These are phyloP conservation scores for Antheraea assamensis DNA, from an alignment of 2,888 invertebrate genomes.

Conservation along the genomic window DNA sequence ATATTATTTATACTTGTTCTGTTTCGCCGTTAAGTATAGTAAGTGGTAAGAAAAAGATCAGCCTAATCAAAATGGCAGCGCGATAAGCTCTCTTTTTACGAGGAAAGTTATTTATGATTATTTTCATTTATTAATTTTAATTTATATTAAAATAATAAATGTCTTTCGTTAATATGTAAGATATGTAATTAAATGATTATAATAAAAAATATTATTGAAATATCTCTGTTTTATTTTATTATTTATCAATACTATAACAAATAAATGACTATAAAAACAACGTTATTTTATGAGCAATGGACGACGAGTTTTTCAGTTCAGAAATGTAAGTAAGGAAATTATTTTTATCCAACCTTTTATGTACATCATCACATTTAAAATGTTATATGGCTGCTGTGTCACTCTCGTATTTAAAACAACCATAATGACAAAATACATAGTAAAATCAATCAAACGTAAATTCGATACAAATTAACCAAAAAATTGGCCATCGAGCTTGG, in stretches of 20 bases:
- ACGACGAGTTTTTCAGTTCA: too few species aligned
- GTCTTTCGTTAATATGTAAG: background rate
- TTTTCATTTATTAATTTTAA: background rate
- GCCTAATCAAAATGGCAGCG: constrained; percentile 2
- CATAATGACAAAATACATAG: too few species aligned
- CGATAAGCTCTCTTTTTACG: constrained; percentile 9
- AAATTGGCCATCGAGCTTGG: too few species aligned
- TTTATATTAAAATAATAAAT: background rate
- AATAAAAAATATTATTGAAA: background rate
- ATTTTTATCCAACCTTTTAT: too few species aligned
- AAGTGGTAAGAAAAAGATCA: background rate
- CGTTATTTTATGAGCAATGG: too few species aligned
- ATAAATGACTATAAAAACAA: too few species aligned
- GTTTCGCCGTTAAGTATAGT: background rate
- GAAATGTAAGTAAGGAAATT: too few species aligned
- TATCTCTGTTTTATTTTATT: background rate
- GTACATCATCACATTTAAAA: too few species aligned
- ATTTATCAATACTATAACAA: background rate
- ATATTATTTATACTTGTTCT: background rate
- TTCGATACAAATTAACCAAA: too few species aligned
- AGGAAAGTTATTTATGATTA: background rate
- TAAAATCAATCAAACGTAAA: too few species aligned
- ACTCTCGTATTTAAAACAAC: too few species aligned
- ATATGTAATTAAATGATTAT: background rate
- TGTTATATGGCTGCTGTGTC: too few species aligned